These are phyloP conservation scores for Etheostoma spectabile DNA, from an alignment of 2,113 vertebrate genomes.

Conservation along the genomic window DNA sequence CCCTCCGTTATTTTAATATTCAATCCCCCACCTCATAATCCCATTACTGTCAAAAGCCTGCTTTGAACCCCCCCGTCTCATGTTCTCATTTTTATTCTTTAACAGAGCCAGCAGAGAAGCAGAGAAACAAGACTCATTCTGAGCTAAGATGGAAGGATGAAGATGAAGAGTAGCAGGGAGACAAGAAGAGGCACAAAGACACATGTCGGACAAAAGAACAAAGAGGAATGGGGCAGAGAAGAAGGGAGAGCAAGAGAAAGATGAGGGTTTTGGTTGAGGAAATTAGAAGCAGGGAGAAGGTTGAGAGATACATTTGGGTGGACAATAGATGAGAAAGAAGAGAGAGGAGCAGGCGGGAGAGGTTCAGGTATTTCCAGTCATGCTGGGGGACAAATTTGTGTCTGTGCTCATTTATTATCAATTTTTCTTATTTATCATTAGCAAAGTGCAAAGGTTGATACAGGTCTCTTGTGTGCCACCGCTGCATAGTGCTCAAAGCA, in stretches of 20 bases:
- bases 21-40: constrained; percentile 57
- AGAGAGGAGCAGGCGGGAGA: background rate
- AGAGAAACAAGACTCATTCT: constrained; percentile 55
- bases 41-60: constrained; percentile 63
- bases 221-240: constrained; percentile 5
- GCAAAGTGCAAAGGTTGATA: constrained; percentile 30
- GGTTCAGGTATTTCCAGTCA: constrained; percentile 3
- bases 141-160: constrained; percentile 28
- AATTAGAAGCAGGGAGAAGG: constrained; percentile 9
- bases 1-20: constrained; percentile 57
- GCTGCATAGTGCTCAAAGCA: constrained; percentile 14
- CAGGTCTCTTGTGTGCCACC: constrained; percentile 22
- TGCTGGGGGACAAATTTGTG: constrained; percentile 19
- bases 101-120: constrained; percentile 55
- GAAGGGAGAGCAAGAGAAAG: background rate
- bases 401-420: constrained; percentile 24
- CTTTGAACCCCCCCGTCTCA: constrained; percentile 55
- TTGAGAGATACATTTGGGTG: background rate
- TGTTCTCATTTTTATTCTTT: constrained; percentile 67
- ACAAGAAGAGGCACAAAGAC: constrained; percentile 19
- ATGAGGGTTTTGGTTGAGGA: background rate
- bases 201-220: constrained; percentile 18
- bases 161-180: constrained; percentile 40
- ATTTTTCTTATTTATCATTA: constrained; percentile 23
- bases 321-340: constrained; percentile 1